phyloP scores from a whole-genome alignment of 2,113 vertebrate genomes.

The Tychaedon coryphoeus region DNA sequence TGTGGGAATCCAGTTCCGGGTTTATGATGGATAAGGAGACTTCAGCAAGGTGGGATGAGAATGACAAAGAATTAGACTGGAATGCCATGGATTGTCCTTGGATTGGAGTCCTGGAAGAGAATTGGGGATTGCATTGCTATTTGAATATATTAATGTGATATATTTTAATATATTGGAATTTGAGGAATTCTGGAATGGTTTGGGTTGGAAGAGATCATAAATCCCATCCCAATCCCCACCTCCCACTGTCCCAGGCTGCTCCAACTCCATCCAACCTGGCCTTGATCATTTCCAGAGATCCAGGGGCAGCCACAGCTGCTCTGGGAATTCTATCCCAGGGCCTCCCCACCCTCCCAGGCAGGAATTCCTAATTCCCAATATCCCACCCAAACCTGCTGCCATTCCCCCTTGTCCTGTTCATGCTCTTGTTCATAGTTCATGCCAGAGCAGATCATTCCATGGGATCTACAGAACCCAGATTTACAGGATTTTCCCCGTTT shows the following conservation, averaged over 20 bases:
- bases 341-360: not conserved
- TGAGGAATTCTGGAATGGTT: not conserved
- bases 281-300: not conserved
- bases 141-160: not conserved
- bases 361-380: not conserved
- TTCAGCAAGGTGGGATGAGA: not conserved
- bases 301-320: not conserved
- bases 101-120: not conserved
- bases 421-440: fast-evolving
- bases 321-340: not conserved
- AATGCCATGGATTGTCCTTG: not conserved
- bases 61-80: not conserved
- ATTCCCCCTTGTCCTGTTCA: not conserved
- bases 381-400: not conserved
- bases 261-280: not conserved
- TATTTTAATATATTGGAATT: not conserved
- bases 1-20: not conserved
- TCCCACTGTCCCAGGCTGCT: not conserved
- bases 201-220: not conserved
- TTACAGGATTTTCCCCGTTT: not conserved
- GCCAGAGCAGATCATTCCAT: not conserved
- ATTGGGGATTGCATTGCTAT: fast-evolving
- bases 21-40: fast-evolving
- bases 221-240: not conserved
- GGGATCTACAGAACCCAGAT: no score